Evolutionary conservation across 1,140 invertebrate species (phyloP), one percentile per base, ranked within the genome.

Genomic region (Lasioglossum baleicum): DNA sequence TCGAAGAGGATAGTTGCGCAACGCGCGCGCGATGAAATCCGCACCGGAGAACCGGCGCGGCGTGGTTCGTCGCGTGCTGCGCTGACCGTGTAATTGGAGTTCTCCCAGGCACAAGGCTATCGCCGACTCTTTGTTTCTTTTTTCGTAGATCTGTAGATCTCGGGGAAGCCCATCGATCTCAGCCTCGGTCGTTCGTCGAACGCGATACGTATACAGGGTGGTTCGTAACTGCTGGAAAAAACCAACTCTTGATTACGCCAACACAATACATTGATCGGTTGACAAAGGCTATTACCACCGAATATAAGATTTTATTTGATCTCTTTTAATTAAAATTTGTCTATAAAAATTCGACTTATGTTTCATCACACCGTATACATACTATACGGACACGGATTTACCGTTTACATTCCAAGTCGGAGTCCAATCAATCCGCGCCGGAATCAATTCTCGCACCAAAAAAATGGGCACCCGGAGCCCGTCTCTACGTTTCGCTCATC

Each of bases 221-320:
- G 77, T 81, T 81, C 72, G 64, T 68, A 78, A 78, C 67, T 72
- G 68, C 66, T 11, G 53, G 63, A 53, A 40, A 10, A 66, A 44
- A 66, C 44, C 42, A 66, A 66, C 44, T 66, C n/a, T 44, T 15
- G 20, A 7, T 20, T 17, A 35, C 5, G 35, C 3, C 3, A 35
- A 35, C 35, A 35, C 1, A 35, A 35, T 26, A 26, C 26, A 26
- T 26, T 26, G 26, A 26, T 1, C 1, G 26, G 26, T 26, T 26
- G 26, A 26, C 26, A 26, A 26, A 26, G 26, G 26, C 26, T 26
- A 26, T 26, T 26, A 26, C 26, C 26, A 26, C 26, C 1, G 26
- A 26, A 26, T 26, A 26, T 26, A 26, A 26, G 26, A 26, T 26
- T 26, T 26, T 0, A 26, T 26, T 26, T 26, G 26, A 26, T 26